phyloP scores from a whole-genome alignment of 2,113 vertebrate species.

The Notarius lentiginosus region DNA sequence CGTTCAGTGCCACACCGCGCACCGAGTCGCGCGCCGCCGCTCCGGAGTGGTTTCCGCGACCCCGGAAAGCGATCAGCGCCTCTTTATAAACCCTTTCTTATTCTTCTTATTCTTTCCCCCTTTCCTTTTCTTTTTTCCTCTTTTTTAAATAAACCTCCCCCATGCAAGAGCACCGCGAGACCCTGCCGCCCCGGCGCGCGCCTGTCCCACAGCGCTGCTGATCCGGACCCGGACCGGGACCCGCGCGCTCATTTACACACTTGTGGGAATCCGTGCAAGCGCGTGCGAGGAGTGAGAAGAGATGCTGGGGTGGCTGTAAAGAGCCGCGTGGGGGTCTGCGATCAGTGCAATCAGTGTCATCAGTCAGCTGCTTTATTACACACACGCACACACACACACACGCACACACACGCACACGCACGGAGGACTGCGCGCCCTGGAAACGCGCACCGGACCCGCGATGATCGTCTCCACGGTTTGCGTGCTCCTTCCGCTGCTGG shows the following conservation, averaged over 20 bases:
- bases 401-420: neutral
- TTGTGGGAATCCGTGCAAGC: neutral
- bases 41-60: neutral
- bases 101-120: too few relatives aligned
- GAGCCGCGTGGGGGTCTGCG: conserved; percentile 19
- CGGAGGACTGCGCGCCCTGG: conserved; percentile 48
- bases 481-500: conserved; percentile 82
- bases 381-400: neutral
- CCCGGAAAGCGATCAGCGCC: neutral
- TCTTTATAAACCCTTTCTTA: neutral
- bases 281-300: conserved; percentile 13
- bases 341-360: conserved; percentile 15
- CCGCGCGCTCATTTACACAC: too few relatives aligned
- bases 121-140: too few relatives aligned
- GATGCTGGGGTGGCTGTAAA: conserved; percentile 65
- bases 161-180: neutral
- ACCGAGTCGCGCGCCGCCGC: neutral
- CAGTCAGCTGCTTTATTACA: neutral
- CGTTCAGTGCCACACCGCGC: neutral
- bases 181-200: neutral
- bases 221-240: too few relatives aligned
- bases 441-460: conserved; percentile 59
- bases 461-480: conserved; percentile 86
- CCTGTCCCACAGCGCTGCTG: neutral
- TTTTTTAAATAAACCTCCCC: neutral